Percentiles rank a stretch among this genome's conserved stretches.
Conservation (phyloP, 2,113 vertebrate species). For the Salvelinus fontinalis region DNA sequence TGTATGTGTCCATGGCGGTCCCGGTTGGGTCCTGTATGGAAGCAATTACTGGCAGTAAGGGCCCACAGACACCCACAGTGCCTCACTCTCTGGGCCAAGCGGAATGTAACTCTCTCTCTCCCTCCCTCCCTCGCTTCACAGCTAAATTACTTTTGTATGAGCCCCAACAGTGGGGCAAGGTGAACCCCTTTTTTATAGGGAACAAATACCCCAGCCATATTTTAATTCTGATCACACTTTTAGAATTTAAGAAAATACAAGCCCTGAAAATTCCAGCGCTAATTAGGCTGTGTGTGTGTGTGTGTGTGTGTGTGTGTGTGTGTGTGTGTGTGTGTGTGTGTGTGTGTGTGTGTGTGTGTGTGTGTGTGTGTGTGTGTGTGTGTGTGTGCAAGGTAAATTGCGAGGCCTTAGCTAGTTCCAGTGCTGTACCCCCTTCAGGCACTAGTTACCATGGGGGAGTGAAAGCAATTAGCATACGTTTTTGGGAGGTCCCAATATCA, state of each 20-base stretch:
- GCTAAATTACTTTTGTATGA: slow-evolving; percentile 83
- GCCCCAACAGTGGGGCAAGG: slow-evolving; percentile 73
- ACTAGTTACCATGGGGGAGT: slow-evolving; percentile 51
- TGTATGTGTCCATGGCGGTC: slow-evolving; percentile 63
- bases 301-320: slow-evolving; percentile 30
- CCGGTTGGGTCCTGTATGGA: slow-evolving; percentile 84
- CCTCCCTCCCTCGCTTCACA: not conserved
- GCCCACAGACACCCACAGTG: slow-evolving; percentile 84
- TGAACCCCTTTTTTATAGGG: slow-evolving; percentile 77
- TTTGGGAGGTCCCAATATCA: slow-evolving; percentile 59
- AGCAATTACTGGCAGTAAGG: slow-evolving; percentile 89
- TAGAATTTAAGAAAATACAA: slow-evolving; percentile 60
- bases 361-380: slow-evolving; percentile 39
- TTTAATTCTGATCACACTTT: slow-evolving; percentile 86
- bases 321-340: slow-evolving; percentile 42
- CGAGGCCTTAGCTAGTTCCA: slow-evolving; percentile 41
- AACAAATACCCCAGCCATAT: slow-evolving; percentile 73
- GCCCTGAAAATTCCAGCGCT: slow-evolving; percentile 70
- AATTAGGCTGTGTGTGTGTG: slow-evolving; percentile 62
- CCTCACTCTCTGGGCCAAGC: slow-evolving; percentile 80
- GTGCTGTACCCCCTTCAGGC: slow-evolving; percentile 45
- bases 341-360: slow-evolving; percentile 27
- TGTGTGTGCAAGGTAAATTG: slow-evolving; percentile 9
- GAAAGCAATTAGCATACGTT: slow-evolving; percentile 41
- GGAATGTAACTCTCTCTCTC: slow-evolving; percentile 63